These are phyloP conservation scores for Slavum lentiscoides DNA, from an alignment of 2,888 invertebrate genomes.

Conservation along the genomic window DNA sequence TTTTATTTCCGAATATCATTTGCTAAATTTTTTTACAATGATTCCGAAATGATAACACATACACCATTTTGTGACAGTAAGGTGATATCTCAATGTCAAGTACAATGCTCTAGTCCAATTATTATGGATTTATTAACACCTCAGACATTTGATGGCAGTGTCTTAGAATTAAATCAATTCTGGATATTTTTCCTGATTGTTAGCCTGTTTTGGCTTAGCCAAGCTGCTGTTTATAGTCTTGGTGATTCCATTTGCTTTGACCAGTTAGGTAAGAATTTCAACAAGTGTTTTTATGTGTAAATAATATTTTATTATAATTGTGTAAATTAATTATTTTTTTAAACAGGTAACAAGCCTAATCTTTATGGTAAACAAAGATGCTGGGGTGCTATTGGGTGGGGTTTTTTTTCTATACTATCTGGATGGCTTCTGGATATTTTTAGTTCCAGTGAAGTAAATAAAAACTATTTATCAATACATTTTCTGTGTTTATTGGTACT, in stretches of 20 bases:
- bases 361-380: slow-evolving; percentile 54
- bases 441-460: slow-evolving; percentile 50
- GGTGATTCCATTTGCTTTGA: slow-evolving; percentile 55
- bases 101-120: slow-evolving; percentile 16
- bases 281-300: background rate
- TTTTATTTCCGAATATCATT: slow-evolving; percentile 15
- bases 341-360: slow-evolving; percentile 50
- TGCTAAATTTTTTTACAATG: slow-evolving; percentile 6
- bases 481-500: slow-evolving; percentile 34
- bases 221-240: slow-evolving; percentile 46
- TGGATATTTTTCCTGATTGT: slow-evolving; percentile 51
- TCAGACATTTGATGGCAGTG: slow-evolving; percentile 22
- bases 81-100: slow-evolving; percentile 20
- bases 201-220: slow-evolving; percentile 49
- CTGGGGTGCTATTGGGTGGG: slow-evolving; percentile 54
- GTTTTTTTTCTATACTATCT: slow-evolving; percentile 44
- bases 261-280: slow-evolving; percentile 47
- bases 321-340: background rate
- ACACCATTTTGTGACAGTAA: slow-evolving; percentile 3
- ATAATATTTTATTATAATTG: background rate
- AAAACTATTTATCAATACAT: slow-evolving; percentile 52
- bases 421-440: slow-evolving; percentile 53
- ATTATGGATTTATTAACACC: slow-evolving; percentile 45
- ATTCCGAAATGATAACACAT: background rate
- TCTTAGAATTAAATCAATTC: slow-evolving; percentile 35